Evolutionary conservation across 2,113 vertebrate genomes (phyloP), one percentile per base, ranked within the genome.

Genomic region (Felis chaus): DNA sequence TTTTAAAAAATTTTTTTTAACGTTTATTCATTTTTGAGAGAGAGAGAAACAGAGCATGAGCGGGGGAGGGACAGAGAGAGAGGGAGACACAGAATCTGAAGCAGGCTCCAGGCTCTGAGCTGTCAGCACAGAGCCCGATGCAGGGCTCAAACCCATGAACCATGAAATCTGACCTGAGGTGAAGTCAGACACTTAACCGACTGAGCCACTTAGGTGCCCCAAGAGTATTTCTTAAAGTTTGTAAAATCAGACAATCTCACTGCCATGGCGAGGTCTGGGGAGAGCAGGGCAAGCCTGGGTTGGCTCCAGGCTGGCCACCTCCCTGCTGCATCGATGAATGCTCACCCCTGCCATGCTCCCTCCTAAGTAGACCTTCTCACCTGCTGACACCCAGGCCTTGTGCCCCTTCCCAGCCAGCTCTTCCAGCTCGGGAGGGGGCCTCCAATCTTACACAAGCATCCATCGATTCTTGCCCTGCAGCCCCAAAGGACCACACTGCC

Each of bases 391-490:
- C 6, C 10, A 61, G 31, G 39, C 33, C 55, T 39, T 18, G 3
- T 29, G 16, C 33, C n/a, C 4, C n/a, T 79, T 16, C n/a, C 65
- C 21, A 9, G 66, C 50, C 50, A 83, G 79, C 29, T 29, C 79
- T 8, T 5, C 21, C 79, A 71, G 66, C 50, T 19, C 57, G 2
- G 4, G 31, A 45, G 39, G 31, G 14, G 12, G 14, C 7, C 33
- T 23, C 50, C 12, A 13, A 19, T 48, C 36, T 1, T 53, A 33
- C 4, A 53, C 10, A n/a, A 36, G 18, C 36, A 31, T n/a, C 68
- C 0, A 0, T 33, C 1, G 0, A 18, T 10, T 19, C 31, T 23
- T 3, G 9, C 12, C 45, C 41, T 5, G 68, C 13, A 66, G 76
- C 53, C 53, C n/a, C 0, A 16, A 7, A 25, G 82, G 41, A 41